phyloP scores from a whole-genome alignment of 2,113 vertebrate genomes.

The Triplophysa dalaica region DNA sequence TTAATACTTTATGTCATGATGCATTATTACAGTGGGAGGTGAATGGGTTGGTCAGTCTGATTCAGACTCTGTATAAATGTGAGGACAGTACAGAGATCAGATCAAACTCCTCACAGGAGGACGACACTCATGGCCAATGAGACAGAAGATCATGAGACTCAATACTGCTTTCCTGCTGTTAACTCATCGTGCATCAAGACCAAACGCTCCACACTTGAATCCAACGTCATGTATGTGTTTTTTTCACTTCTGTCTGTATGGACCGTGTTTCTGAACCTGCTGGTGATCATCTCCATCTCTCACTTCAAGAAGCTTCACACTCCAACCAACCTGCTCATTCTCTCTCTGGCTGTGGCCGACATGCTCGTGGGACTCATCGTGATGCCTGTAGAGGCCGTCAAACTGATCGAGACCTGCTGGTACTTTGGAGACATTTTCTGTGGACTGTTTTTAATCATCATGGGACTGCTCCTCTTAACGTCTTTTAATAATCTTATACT shows the following conservation, averaged over 20 bases:
- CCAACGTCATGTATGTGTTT: not conserved
- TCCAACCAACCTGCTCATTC: constrained; percentile 67
- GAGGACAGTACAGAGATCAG: not conserved
- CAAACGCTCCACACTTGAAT: not conserved
- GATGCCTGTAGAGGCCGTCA: constrained; percentile 74
- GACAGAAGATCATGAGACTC: not conserved
- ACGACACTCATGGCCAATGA: not conserved
- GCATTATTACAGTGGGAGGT: not conserved
- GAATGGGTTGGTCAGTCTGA: not conserved
- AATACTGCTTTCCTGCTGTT: not conserved
- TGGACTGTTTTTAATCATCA: constrained; percentile 35
- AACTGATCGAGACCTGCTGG: constrained; percentile 61
- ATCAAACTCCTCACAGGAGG: not conserved
- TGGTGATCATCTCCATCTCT: constrained; percentile 46
- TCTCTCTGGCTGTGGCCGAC: constrained; percentile 66
- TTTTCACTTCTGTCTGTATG: constrained; percentile 5
- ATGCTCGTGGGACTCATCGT: constrained; percentile 66
- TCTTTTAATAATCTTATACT: constrained; percentile 56
- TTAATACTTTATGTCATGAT: not conserved
- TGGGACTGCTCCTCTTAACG: constrained; percentile 53
- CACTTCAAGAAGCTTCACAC: constrained; percentile 70
- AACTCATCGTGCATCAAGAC: constrained; percentile 4
- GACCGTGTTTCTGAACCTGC: constrained; percentile 33
- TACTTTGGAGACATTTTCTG: constrained; percentile 57
- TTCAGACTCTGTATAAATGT: not conserved